Evolutionary conservation across 2,797 vertebrate genomes (phyloP), one percentile per base, ranked within the genome.

Genomic region (Sebastes baramenuke): DNA sequence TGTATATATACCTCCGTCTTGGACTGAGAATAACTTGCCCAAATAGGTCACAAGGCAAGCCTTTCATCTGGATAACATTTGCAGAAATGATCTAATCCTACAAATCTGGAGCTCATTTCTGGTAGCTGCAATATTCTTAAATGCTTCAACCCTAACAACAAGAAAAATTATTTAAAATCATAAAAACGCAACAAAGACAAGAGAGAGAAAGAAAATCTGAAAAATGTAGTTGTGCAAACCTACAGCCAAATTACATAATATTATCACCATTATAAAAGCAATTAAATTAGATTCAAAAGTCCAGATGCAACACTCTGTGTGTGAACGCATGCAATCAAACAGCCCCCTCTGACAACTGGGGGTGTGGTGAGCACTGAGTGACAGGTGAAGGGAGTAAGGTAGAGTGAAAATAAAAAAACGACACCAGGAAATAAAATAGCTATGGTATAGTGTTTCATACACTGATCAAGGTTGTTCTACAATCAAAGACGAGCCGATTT

Each of bases 251-350:
- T 88, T 49, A 92, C 80, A 88, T 69, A 82, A 77, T 70, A 88
- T 86, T 79, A 85, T 88, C 83, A 92, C 88, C 85, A 80, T 91
- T 91, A 90, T 88, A 91, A 95, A 93, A 93, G 89, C 82, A 91
- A 87, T 91, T 93, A 80, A 94, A 89, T 92, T 88, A 92, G 87
- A 93, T 89, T 83, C 73, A 91, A 86, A 91, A 82, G 82, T 92
- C 88, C 88, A 90, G 89, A 93, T 91, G 85, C 90, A 93, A 92
- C 87, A 91, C 86, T 90, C 77, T 70, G 64, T 79, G 75, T 86
- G 88, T 93, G 88, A 92, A 94, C n/a, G 82, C 94, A 95, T 95
- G 95, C 95, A 93, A 88, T 93, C 88, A 91, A 88, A 85, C 88
- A 87, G 67, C 82, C 80, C 84, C 82, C 76, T 84, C 73, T 77